A percentile compares a stretch with the other conserved stretches of the same genome.
phyloP scores from a whole-genome alignment of 2,113 vertebrate genomes.

The Brachypteracias leptosomus region DNA sequence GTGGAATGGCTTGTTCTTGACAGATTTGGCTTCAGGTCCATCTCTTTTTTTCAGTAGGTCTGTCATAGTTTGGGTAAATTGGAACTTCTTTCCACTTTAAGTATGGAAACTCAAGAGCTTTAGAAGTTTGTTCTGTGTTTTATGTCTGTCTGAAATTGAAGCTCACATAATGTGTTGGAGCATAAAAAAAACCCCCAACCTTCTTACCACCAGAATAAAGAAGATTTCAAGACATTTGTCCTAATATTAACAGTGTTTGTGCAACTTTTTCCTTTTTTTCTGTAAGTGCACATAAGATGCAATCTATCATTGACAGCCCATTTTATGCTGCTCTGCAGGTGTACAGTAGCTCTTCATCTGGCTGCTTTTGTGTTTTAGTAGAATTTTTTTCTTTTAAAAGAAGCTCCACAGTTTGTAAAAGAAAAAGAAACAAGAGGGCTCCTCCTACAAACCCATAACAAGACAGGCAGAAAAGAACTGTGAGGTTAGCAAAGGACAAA shows the following conservation, averaged over 20 bases:
- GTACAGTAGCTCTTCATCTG: background rate
- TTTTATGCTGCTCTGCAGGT: background rate
- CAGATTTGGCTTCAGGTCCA: background rate
- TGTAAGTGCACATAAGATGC: background rate
- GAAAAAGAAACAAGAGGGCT: background rate
- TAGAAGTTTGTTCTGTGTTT: background rate
- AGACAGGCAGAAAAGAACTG: background rate
- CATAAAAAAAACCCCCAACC: background rate
- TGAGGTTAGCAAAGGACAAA: background rate
- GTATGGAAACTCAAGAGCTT: background rate
- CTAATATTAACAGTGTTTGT: background rate
- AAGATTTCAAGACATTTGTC: background rate
- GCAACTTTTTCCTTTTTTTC: background rate
- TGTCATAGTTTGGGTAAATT: background rate
- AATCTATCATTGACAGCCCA: background rate
- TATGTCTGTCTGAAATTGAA: background rate
- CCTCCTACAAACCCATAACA: background rate
- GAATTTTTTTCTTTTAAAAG: background rate
- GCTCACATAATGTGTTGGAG: background rate
- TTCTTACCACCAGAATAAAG: background rate
- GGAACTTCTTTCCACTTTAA: background rate
- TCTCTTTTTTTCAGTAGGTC: background rate
- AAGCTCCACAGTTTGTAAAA: background rate
- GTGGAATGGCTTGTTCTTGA: background rate
- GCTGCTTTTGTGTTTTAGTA: background rate